These are phyloP conservation scores for Telmatochromis sp. DNA, from an alignment of 2,113 vertebrate species.

Conservation along the genomic window DNA sequence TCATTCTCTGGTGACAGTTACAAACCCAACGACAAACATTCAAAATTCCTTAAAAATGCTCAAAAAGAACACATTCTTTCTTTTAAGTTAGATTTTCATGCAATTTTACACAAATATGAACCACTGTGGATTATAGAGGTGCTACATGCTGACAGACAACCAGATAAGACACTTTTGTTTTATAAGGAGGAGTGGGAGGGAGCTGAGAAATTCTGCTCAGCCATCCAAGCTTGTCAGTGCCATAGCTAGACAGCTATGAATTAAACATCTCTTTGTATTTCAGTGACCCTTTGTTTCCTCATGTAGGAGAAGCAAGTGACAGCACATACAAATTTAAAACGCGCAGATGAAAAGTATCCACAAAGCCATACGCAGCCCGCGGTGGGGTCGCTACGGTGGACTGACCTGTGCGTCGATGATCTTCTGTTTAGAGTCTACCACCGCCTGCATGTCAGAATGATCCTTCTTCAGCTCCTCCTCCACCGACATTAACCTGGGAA, in stretches of 20 bases:
- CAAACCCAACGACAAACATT: background rate
- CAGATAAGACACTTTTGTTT: background rate
- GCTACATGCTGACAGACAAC: background rate
- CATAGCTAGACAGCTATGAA: conserved; percentile 22
- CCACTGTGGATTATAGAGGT: background rate
- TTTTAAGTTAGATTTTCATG: background rate
- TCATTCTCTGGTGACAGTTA: background rate
- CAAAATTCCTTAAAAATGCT: background rate
- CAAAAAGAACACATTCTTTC: background rate
- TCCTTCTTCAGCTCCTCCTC: conserved; percentile 98
- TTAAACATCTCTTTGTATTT: conserved; percentile 45
- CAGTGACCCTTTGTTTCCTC: conserved; percentile 8
- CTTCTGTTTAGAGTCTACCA: conserved; percentile 97
- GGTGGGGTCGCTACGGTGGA: background rate
- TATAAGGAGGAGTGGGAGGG: background rate
- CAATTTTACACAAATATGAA: background rate
- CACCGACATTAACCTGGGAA: conserved; percentile 89
- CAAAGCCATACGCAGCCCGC: background rate
- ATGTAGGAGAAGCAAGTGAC: background rate
- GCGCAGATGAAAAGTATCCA: background rate
- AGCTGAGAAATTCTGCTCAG: background rate
- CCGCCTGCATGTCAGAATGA: conserved; percentile 95
- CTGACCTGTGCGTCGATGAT: conserved; percentile 96
- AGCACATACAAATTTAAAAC: background rate
- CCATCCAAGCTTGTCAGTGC: conserved; percentile 2